A percentile compares a stretch with the other conserved stretches of the same genome.
Evolutionary conservation across 1,140 invertebrate species (phyloP).

Genomic region (Lucilia cuprina): DNA sequence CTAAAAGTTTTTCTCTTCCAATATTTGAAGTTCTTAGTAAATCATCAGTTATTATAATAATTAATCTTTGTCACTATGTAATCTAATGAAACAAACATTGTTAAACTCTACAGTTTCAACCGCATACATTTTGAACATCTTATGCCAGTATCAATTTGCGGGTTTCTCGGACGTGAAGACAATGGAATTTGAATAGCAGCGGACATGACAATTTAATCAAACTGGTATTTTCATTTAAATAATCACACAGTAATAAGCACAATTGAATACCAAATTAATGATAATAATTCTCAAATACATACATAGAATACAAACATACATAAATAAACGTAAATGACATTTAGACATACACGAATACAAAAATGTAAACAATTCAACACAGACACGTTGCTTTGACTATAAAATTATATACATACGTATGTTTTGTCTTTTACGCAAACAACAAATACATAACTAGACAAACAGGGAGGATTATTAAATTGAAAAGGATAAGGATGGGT

Average conservation of each 20-base stretch:
- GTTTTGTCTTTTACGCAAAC: too few species aligned
- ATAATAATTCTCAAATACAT: not conserved
- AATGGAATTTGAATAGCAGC: not conserved
- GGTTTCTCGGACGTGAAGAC: too few species aligned
- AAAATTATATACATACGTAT: too few species aligned
- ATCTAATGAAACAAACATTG: slow-evolving; percentile 14
- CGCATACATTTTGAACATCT: not conserved
- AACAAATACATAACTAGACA: too few species aligned
- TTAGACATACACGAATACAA: too few species aligned
- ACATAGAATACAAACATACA: not conserved
- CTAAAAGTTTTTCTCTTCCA: too few species aligned
- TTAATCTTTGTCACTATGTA: slow-evolving; percentile 24
- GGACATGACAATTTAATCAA: slow-evolving; percentile 34
- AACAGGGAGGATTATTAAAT: too few species aligned
- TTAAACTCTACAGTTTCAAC: not conserved
- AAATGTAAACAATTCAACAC: too few species aligned
- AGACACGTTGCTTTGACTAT: too few species aligned
- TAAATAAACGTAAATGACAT: not conserved
- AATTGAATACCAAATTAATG: slow-evolving; percentile 33
- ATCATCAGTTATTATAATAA: not conserved
- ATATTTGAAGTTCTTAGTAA: too few species aligned
- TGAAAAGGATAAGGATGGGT: too few species aligned
- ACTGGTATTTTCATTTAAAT: slow-evolving; percentile 23
- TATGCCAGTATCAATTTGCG: not conserved
- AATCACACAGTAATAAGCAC: slow-evolving; percentile 15